Evolutionary conservation across 2,888 invertebrate species (phyloP).

Genomic region (Balanococcus diminutus): DNA sequence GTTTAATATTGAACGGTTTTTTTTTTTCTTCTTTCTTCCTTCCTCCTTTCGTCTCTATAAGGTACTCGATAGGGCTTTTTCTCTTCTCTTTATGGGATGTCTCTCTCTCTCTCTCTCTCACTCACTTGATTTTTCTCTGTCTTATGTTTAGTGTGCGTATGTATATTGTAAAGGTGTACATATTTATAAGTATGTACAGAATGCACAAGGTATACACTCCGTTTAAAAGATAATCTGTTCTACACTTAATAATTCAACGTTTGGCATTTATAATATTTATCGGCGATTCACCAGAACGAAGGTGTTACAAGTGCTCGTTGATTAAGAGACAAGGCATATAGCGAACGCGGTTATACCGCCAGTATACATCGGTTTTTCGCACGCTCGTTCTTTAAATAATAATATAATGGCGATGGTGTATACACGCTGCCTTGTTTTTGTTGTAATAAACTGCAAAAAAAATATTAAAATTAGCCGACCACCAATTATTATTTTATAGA

Average conservation of each 20-base stretch:
- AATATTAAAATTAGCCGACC: neutral
- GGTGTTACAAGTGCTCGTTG: constrained; percentile 46
- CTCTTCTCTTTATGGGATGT: neutral
- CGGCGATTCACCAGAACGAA: neutral
- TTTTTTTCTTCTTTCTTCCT: neutral
- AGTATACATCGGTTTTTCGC: neutral
- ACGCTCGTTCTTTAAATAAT: neutral
- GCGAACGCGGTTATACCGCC: neutral
- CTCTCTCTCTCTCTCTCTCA: neutral
- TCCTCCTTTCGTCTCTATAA: neutral
- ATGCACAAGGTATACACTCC: neutral
- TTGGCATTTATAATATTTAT: constrained; percentile 27
- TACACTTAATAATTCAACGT: constrained; percentile 52
- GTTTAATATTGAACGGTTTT: constrained; percentile 46
- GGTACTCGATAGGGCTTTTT: neutral
- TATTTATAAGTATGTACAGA: neutral
- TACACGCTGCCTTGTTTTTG: neutral
- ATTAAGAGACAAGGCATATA: constrained; percentile 34
- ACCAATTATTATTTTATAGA: neutral
- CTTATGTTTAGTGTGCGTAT: too few relatives aligned
- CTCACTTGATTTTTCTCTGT: neutral
- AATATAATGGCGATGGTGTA: neutral
- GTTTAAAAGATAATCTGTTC: constrained; percentile 42
- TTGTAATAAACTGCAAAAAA: neutral
- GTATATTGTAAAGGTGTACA: neutral